Base-by-base conservation (phyloP, 2,113 vertebrate species). In the Cisticola juncidis region DNA sequence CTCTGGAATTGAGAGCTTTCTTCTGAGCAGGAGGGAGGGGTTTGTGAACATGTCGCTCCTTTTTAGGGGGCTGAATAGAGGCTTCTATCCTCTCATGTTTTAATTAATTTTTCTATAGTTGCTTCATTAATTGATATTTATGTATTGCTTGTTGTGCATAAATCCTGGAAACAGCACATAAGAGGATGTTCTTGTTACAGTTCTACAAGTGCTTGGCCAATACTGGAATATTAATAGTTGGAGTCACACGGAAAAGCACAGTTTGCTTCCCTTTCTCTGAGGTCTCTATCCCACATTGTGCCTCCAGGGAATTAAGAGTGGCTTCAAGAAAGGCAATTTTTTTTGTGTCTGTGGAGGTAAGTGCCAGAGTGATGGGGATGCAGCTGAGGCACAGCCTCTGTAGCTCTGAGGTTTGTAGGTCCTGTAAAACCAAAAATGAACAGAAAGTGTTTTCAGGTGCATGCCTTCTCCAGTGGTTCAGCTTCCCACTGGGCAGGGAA, bases 81-180 rank as follows among this genome's bases (percentile, higher is more conserved):
- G 65, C 68, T 92, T 94, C 93, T 87, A 85, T 90, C 78, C 78
- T 95, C 88, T 97, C 71, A 91, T 88, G 94, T 91, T 97, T 97
- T 95, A 97, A 97, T 97, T 97, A 95, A 91, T 95, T 96, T 97
- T 94, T 94, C 86, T 78, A 90, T 93, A 94, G 88, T 95, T 89
- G 74, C 92, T 97, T 97, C 94, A 96, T 97, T 97, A 97, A 97
- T 96, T 97, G 93, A 94, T 97, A 96, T 97, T 97, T 97, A 97
- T 96, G 94, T 91, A 92, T 95, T 95, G 92, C 95, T 94, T 92
- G 89, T 94, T 94, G 89, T 92, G 95, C 94, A 95, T 96, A 96
- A 97, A 97, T 97, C 92, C 95, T 92, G 86, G 81, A 93, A 97
- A 89, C 73, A 44, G 90, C 31, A 7, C 64, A n/a, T 92, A 44